These are phyloP conservation scores for Aphelenchoides besseyi DNA, from an alignment of 1,140 invertebrate species.

Conservation along the genomic window DNA sequence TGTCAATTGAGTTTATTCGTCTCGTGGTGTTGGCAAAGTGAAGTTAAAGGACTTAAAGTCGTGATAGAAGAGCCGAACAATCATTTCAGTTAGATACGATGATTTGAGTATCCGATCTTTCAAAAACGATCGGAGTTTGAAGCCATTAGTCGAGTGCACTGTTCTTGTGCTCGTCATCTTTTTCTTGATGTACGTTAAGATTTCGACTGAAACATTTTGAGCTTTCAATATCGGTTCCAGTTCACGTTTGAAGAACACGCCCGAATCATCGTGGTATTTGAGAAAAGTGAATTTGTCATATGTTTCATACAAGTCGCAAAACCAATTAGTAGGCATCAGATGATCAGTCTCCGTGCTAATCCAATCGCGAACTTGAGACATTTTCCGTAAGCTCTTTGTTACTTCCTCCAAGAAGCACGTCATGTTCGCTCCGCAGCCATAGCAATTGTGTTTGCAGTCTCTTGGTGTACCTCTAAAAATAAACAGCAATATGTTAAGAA, in stretches of 20 bases:
- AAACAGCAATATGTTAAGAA: too few relatives aligned
- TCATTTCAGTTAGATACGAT: neutral
- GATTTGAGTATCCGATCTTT: neutral
- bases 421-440: conserved; percentile 17
- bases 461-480: neutral
- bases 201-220: neutral
- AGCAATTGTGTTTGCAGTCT: neutral
- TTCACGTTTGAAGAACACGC: neutral
- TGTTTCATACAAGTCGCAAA: neutral
- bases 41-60: neutral
- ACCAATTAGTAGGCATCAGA: conserved; percentile 2
- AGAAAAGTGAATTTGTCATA: neutral
- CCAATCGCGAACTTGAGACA: too few relatives aligned
- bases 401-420: conserved; percentile 16
- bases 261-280: neutral
- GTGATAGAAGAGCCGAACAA: neutral
- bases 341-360: neutral
- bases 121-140: neutral
- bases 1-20: too few relatives aligned
- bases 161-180: conserved; percentile 6
- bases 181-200: neutral
- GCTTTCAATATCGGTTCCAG: neutral
- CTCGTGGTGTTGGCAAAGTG: neutral
- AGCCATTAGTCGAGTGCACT: conserved; percentile 2
- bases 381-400: neutral